phyloP scores from a whole-genome alignment of 2,888 invertebrate species.

The Barypeithes pellucidus region DNA sequence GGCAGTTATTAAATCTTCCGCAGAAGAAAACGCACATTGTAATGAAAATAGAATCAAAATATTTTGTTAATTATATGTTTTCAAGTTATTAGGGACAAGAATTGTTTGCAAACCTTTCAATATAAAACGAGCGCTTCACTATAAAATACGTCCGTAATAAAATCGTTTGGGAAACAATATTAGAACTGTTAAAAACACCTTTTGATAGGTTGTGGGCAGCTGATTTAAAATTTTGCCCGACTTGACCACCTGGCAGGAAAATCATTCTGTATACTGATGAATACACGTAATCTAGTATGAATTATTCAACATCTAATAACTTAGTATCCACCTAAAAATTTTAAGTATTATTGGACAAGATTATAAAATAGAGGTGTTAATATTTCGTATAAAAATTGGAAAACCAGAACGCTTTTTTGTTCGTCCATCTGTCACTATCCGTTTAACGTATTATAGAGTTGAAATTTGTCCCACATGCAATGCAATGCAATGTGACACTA shows the following conservation, averaged over 20 bases:
- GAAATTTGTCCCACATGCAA: no score
- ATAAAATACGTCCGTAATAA: constrained; percentile 1
- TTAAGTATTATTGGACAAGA: no score
- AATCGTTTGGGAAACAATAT: constrained; percentile 15
- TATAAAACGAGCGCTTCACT: no score
- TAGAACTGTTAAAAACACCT: constrained; percentile 11
- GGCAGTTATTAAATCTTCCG: constrained; percentile 5
- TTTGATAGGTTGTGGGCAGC: constrained; percentile 24
- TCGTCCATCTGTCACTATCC: no score
- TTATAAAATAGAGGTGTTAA: no score
- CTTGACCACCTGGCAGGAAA: constrained; percentile 18
- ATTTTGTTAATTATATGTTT: background rate
- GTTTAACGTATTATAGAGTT: no score
- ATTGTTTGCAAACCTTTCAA: background rate
- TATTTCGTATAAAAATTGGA: no score
- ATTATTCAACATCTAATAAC: background rate
- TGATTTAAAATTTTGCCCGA: constrained; percentile 21
- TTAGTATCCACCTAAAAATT: no score
- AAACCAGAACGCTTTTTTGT: no score
- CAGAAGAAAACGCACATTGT: background rate
- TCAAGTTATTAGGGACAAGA: background rate
- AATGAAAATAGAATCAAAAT: background rate
- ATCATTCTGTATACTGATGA: background rate
- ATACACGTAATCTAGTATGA: background rate
- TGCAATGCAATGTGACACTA: no score